These are phyloP conservation scores for Ochlodes sylvanus DNA, from an alignment of 2,888 invertebrate genomes.

Conservation along the genomic window DNA sequence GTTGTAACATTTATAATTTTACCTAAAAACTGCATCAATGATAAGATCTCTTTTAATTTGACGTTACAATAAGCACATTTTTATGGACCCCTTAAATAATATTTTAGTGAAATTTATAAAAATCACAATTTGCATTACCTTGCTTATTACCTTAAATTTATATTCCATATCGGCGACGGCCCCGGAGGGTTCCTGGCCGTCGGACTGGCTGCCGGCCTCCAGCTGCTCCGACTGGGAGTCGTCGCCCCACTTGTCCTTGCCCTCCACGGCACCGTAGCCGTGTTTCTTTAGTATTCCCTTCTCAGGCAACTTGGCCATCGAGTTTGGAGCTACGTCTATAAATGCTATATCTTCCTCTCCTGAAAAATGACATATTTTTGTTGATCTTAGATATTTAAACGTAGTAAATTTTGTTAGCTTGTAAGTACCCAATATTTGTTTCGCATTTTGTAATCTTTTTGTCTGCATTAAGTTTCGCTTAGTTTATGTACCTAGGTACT, in stretches of 20 bases:
- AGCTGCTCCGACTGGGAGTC: conserved; percentile 90
- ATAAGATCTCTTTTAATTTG: no score
- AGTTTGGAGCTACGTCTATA: conserved; percentile 91
- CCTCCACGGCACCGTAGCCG: conserved; percentile 90
- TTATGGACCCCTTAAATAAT: background rate
- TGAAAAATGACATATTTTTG: conserved; percentile 57
- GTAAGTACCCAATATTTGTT: no score
- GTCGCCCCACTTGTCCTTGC: conserved; percentile 91
- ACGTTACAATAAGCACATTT: background rate
- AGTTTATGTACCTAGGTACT: no score
- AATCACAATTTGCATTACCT: conserved; percentile 5
- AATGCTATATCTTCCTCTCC: conserved; percentile 93
- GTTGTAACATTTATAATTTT: background rate
- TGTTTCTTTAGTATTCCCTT: conserved; percentile 97
- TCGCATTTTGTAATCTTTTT: no score
- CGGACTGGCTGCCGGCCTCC: conserved; percentile 88
- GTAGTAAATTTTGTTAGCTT: no score
- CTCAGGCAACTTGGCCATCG: conserved; percentile 91
- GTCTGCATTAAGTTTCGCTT: no score
- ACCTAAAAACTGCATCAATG: background rate
- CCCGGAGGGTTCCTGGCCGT: conserved; percentile 87
- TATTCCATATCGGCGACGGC: conserved; percentile 92
- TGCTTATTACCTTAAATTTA: conserved; percentile 88
- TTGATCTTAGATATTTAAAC: background rate
- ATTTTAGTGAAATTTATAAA: background rate